phyloP scores from a whole-genome alignment of 2,888 invertebrate species.

The Heliothis peltigera region DNA sequence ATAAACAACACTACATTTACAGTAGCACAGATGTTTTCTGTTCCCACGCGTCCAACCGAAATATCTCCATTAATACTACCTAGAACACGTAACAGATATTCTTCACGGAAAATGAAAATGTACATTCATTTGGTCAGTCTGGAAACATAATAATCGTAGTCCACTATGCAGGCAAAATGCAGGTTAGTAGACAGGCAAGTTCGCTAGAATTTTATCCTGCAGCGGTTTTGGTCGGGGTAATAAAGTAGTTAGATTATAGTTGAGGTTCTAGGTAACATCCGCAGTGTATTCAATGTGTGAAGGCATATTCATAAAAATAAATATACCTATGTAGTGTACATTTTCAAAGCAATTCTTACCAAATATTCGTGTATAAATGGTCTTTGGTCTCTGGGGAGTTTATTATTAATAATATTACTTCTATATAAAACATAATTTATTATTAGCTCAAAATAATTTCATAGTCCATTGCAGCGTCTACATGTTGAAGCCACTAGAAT shows the following conservation, averaged over 20 bases:
- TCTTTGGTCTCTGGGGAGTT: not conserved
- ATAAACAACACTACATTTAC: not conserved
- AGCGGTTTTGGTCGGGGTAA: not conserved
- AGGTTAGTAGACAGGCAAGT: not conserved
- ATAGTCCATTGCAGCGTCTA: not conserved
- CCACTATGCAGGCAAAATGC: not conserved
- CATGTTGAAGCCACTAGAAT: slow-evolving; percentile 55
- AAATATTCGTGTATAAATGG: not conserved
- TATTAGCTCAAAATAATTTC: not conserved
- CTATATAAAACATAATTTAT: not conserved
- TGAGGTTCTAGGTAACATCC: slow-evolving; percentile 42
- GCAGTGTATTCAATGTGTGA: slow-evolving; percentile 22
- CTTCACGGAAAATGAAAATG: not conserved
- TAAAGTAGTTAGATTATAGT: slow-evolving; percentile 21
- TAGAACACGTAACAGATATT: not conserved
- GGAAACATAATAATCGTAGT: not conserved
- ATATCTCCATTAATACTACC: not conserved
- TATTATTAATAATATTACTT: not conserved
- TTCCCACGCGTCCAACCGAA: not conserved
- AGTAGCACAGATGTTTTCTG: not conserved
- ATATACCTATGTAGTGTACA: no score
- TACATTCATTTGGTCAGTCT: not conserved
- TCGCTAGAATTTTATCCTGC: not conserved
- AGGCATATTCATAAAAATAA: not conserved
- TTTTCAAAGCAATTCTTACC: no score